Conservation (phyloP, 2,888 invertebrate species). For the Drosophila pseudotakahashii region DNA sequence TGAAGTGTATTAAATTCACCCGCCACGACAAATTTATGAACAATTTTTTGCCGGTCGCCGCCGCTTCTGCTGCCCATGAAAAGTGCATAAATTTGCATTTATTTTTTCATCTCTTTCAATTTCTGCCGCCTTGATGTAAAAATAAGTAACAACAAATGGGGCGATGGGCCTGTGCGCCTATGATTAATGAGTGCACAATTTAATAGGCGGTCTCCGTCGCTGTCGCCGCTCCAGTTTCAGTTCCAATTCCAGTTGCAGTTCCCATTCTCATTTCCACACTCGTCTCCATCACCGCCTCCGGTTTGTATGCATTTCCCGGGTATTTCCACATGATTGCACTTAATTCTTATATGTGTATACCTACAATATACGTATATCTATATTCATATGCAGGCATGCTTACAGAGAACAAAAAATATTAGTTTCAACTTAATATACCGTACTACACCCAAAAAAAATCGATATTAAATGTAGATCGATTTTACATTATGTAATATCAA, state of each 20-base stretch:
- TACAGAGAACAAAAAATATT: constrained; percentile 3
- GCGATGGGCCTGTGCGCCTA: constrained; percentile 41
- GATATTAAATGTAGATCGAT: no score
- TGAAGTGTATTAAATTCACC: constrained; percentile 64
- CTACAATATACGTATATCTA: constrained; percentile 16
- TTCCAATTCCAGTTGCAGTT: constrained; percentile 1
- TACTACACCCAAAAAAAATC: no score
- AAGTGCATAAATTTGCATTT: constrained; percentile 73
- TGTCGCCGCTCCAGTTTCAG: constrained; percentile 19
- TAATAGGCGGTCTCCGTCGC: constrained; percentile 74
- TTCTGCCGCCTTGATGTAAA: constrained; percentile 40
- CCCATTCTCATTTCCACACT: constrained; percentile 10
- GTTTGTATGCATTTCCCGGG: constrained; percentile 66
- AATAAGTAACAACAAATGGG: constrained; percentile 54
- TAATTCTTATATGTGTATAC: constrained; percentile 61
- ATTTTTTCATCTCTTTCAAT: constrained; percentile 44
- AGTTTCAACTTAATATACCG: no score
- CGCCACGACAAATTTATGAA: constrained; percentile 56
- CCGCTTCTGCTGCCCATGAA: constrained; percentile 53
- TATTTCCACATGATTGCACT: constrained; percentile 76
- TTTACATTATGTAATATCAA: no score
- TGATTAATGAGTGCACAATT: constrained; percentile 78
- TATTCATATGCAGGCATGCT: constrained; percentile 17
- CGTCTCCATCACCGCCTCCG: constrained; percentile 37
- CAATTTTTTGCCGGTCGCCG: constrained; percentile 45